Evolutionary conservation across 2,113 vertebrate species (phyloP).

Genomic region (Myrmecophaga tridactyla): DNA sequence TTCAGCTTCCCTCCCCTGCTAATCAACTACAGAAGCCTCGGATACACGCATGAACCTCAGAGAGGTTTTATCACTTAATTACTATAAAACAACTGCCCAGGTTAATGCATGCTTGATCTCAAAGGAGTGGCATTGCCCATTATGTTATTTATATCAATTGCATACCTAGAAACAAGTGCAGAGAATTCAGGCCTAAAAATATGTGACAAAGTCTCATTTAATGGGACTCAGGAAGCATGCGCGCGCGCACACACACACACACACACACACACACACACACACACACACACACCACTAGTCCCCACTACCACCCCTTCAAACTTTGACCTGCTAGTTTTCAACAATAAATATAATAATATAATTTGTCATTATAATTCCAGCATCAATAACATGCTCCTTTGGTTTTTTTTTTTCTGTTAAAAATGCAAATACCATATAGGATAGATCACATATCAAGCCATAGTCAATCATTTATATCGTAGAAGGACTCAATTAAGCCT

Average conservation of each 20-base stretch:
- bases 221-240: background rate
- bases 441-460: background rate
- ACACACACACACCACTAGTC: no score
- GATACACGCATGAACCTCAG: background rate
- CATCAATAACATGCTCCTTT: background rate
- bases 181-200: background rate
- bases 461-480: background rate
- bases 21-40: slow-evolving; percentile 54
- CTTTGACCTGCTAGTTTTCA: background rate
- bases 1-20: slow-evolving; percentile 28
- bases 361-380: background rate
- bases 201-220: background rate
- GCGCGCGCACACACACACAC: no score
- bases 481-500: background rate
- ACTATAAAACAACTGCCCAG: slow-evolving; percentile 49
- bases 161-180: background rate
- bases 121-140: slow-evolving; percentile 26
- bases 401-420: background rate
- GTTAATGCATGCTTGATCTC: slow-evolving; percentile 62
- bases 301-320: background rate
- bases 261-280: no score
- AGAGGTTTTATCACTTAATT: slow-evolving; percentile 66
- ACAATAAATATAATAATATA: no score
- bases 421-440: background rate
- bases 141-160: slow-evolving; percentile 44